Evolutionary conservation across 2,113 vertebrate species (phyloP), one percentile per base, ranked within the genome.

Genomic region (Lota lota): DNA sequence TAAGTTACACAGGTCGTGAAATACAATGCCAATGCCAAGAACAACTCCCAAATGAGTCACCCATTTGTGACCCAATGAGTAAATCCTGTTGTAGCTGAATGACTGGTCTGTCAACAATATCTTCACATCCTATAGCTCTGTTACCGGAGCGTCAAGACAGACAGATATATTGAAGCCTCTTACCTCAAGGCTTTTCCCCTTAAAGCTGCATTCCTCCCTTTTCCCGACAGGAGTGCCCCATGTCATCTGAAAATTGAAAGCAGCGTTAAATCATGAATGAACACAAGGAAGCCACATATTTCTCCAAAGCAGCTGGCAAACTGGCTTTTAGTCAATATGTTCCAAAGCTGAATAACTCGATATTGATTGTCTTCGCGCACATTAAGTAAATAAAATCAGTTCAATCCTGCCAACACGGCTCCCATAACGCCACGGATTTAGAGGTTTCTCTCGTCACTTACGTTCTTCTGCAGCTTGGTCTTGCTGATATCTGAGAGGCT

Each of bases 181-280:
- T 85, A 99, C 97, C 92, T 96, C 91, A 0, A 94, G 91, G 83
- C 94, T 94, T 85, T 97, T 99, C 70, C 97, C 97, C 87, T 99
- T 99, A 90, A 98, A 99, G 78, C 92, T 93, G 51, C 97, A 99
- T 78, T 98, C 94, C 19, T 92, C 91, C 79, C 97, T 95, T 87
- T 95, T 95, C 69, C 92, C 92, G 2, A 92, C 83, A 16, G 95
- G 95, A 0, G 96, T 95, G 0, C 80, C 86, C 97, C 97, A 99
- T 0, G 65, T 91, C 76, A 99, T 88, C 97, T 98, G 86, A n/a
- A 81, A 75, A 64, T 21, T 21, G 63, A 60, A 68, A 72, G 57
- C 18, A 33, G 28, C 28, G 7, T 14, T 20, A 60, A 60, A 22
- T n/a, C 1, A 57, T 6, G 18, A 8, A 58, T 19, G 18, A 58